These are phyloP conservation scores for Eulithis prunata DNA, from an alignment of 2,888 invertebrate genomes.

Conservation along the genomic window DNA sequence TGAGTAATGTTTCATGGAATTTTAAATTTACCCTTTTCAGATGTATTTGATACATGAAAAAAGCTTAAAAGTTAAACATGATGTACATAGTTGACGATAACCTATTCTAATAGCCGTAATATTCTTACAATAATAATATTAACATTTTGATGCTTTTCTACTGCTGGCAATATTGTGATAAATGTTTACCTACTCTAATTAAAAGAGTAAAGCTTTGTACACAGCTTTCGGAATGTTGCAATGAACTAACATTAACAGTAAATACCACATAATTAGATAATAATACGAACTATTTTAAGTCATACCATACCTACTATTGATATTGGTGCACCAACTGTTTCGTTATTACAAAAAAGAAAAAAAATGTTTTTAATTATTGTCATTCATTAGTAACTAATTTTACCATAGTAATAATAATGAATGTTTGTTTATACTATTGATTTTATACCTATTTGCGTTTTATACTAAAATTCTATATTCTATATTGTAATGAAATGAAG, in stretches of 20 bases:
- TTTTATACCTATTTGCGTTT: slow-evolving; percentile 33
- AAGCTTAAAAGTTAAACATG: slow-evolving; percentile 45
- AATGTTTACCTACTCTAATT: slow-evolving; percentile 56
- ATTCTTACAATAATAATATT: slow-evolving; percentile 52
- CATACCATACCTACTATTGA: slow-evolving; percentile 30
- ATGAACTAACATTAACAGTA: slow-evolving; percentile 77
- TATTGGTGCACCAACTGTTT: slow-evolving; percentile 64
- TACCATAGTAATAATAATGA: slow-evolving; percentile 27
- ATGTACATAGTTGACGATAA: slow-evolving; percentile 77
- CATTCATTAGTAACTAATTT: slow-evolving; percentile 30
- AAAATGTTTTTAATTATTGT: slow-evolving; percentile 19
- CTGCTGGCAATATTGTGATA: slow-evolving; percentile 76
- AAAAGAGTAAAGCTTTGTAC: slow-evolving; percentile 78
- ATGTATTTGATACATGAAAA: slow-evolving; percentile 45
- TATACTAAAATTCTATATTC: slow-evolving; percentile 35
- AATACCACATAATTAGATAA: slow-evolving; percentile 57
- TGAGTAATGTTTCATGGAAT: slow-evolving; percentile 46
- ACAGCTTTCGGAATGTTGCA: slow-evolving; percentile 84
- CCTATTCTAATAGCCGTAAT: slow-evolving; percentile 54
- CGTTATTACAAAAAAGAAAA: slow-evolving; percentile 30
- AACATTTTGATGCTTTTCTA: slow-evolving; percentile 76
- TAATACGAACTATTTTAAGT: slow-evolving; percentile 35
- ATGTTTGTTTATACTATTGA: slow-evolving; percentile 19
- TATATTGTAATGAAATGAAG: slow-evolving; percentile 34
- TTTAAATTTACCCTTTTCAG: slow-evolving; percentile 35